A percentile compares a stretch with the other conserved stretches of the same genome.
Evolutionary conservation across 1,140 invertebrate species (phyloP).

Genomic region (Drosophila auraria): DNA sequence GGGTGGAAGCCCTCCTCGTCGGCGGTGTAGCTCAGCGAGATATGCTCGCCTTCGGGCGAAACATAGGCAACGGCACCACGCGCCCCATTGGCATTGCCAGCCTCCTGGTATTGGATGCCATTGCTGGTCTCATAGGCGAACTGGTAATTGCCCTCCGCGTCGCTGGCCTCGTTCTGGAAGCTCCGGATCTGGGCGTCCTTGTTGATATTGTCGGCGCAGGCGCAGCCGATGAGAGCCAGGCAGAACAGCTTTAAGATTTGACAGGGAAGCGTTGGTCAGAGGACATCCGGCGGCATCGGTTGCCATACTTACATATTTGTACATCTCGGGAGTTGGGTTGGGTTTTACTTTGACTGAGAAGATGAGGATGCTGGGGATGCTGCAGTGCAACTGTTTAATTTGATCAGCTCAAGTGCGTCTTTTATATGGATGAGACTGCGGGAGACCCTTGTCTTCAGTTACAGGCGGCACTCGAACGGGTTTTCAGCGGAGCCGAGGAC

Average conservation of each 20-base stretch:
- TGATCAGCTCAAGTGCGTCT: constrained; percentile 61
- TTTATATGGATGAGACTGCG: constrained; percentile 64
- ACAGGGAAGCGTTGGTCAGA: background rate
- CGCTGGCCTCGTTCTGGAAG: constrained; percentile 78
- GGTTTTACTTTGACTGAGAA: constrained; percentile 7
- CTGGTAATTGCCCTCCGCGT: constrained; percentile 80
- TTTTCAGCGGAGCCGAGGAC: constrained; percentile 55
- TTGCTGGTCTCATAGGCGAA: constrained; percentile 82
- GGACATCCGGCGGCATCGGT: background rate
- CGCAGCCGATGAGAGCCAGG: constrained; percentile 66
- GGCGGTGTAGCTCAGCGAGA: constrained; percentile 87
- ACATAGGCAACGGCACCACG: constrained; percentile 72
- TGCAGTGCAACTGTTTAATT: constrained; percentile 74
- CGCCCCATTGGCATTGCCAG: constrained; percentile 74
- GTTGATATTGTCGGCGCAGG: constrained; percentile 79
- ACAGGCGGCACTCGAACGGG: constrained; percentile 50
- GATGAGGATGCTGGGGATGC: constrained; percentile 27
- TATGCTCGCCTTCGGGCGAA: constrained; percentile 85
- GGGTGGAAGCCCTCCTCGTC: constrained; percentile 88
- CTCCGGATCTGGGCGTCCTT: constrained; percentile 83
- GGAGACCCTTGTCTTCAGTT: constrained; percentile 27
- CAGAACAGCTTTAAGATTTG: constrained; percentile 58
- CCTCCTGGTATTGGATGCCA: constrained; percentile 78
- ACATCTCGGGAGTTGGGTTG: constrained; percentile 46
- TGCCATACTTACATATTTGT: constrained; percentile 74